phyloP scores from a whole-genome alignment of 2,797 vertebrate species.

The Oreochromis grahami region DNA sequence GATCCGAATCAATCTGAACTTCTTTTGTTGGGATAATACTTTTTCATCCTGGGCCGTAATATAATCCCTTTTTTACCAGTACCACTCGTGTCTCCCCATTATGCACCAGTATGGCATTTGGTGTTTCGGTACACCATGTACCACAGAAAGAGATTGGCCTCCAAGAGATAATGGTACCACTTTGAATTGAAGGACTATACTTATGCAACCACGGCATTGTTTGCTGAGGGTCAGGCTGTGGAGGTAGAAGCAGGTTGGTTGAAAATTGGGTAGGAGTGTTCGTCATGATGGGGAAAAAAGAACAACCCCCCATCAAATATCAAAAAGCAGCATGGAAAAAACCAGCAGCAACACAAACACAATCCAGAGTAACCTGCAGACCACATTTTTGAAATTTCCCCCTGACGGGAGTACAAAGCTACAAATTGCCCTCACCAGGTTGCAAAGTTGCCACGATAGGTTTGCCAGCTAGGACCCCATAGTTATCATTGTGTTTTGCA shows the following conservation, averaged over 20 bases:
- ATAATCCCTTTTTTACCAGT: not conserved
- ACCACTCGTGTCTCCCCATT: not conserved
- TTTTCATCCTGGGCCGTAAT: not conserved
- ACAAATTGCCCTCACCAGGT: not conserved
- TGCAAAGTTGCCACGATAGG: not conserved
- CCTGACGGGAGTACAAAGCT: not conserved
- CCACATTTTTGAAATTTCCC: not conserved
- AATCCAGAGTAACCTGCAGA: not conserved
- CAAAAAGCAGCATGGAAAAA: not conserved
- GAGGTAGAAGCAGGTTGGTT: not conserved
- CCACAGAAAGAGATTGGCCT: not conserved
- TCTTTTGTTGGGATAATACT: not conserved
- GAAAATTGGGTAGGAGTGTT: not conserved
- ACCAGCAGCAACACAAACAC: not conserved
- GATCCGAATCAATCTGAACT: not conserved
- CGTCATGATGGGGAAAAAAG: not conserved
- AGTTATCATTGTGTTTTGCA: not conserved
- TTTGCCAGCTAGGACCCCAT: not conserved
- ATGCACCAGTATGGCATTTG: not conserved
- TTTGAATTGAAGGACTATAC: not conserved
- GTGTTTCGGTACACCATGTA: not conserved
- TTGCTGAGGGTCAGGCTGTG: not conserved
- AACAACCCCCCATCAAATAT: fast-evolving
- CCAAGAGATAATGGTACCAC: not conserved
- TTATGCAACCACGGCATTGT: not conserved